A percentile compares a stretch with the other conserved stretches of the same genome.
phyloP scores from a whole-genome alignment of 2,797 vertebrate species.

The Decapterus maruadsi region DNA sequence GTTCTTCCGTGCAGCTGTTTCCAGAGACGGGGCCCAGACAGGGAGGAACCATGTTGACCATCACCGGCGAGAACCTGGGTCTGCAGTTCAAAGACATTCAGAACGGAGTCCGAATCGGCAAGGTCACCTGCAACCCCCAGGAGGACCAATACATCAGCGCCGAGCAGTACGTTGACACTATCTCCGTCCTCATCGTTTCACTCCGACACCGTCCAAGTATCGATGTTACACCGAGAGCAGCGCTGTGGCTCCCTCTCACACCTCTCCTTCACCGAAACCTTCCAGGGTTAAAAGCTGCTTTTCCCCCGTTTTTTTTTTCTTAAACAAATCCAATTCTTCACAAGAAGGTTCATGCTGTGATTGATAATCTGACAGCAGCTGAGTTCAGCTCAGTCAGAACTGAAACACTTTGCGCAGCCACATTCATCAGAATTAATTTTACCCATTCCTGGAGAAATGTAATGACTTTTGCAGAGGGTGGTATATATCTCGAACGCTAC shows the following conservation, averaged over 20 bases:
- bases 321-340: slow-evolving; percentile 37
- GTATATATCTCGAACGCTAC: slow-evolving; percentile 26
- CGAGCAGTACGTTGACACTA: slow-evolving; percentile 90
- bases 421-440: slow-evolving; percentile 28
- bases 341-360: slow-evolving; percentile 9
- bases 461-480: slow-evolving; percentile 36
- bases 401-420: slow-evolving; percentile 16
- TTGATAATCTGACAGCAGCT: slow-evolving; percentile 6
- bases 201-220: slow-evolving; percentile 16
- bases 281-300: slow-evolving; percentile 42
- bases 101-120: slow-evolving; percentile 92
- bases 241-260: slow-evolving; percentile 16
- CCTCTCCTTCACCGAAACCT: slow-evolving; percentile 38
- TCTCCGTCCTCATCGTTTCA: slow-evolving; percentile 9
- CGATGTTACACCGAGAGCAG: slow-evolving; percentile 38
- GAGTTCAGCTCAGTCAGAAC: slow-evolving; percentile 14
- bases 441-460: slow-evolving; percentile 20
- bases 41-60: slow-evolving; percentile 96
- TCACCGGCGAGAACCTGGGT: slow-evolving; percentile 96
- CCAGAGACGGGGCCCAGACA: slow-evolving; percentile 96
- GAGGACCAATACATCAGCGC: slow-evolving; percentile 98
- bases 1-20: slow-evolving; percentile 83
- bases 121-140: slow-evolving; percentile 91
- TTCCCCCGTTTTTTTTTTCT: background rate
- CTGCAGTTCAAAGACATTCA: slow-evolving; percentile 95